Evolutionary conservation across 2,888 invertebrate genomes (phyloP), one percentile per base, ranked within the genome.

Genomic region (Matsumyia berberina): DNA sequence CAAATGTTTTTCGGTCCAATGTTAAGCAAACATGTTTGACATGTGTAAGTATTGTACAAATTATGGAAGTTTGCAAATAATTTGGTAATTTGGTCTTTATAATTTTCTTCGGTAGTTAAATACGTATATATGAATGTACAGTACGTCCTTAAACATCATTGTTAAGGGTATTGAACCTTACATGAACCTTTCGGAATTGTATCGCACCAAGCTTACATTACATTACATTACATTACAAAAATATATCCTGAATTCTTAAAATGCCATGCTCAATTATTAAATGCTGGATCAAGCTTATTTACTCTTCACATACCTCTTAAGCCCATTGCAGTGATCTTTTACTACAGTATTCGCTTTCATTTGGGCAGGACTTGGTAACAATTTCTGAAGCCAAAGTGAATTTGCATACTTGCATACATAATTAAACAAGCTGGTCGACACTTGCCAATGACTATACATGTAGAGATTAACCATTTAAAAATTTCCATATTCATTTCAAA

Each of bases 381-480:
- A 24, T 39, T 66, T 51, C 53, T 39, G 66, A 66, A 66, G 37
- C 66, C 37, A 66, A 66, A 66, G 33, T 39, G 15, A 37, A 69
- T 69, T 57, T 69, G 44, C 57, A 58, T 70, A 70, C 57, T 55
- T 58, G 70, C 44, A 44, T 70, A 46, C 70, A 70, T 70, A 70
- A 70, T 70, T 58, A 44, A 69, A 55, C 69, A 35, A 44, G 55
- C 37, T 53, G 67, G 37, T 67, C 69, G 69, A 57, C 55, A 55
- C 69, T 69, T 69, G 42, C 69, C 55, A 42, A 69, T 67, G 55
- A 57, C 55, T 55, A 51, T 51, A 44, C 39, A 60, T 57, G 60
- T 39, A 53, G 29, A 44, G 53, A 67, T 67, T 67, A 67, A 53
- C 37, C 35, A 64, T 24, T 35, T 37, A 49, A 35, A 60, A 64